Evolutionary conservation across 2,113 vertebrate species (phyloP), one percentile per base, ranked within the genome.

Genomic region (Atherinomorus stipes): DNA sequence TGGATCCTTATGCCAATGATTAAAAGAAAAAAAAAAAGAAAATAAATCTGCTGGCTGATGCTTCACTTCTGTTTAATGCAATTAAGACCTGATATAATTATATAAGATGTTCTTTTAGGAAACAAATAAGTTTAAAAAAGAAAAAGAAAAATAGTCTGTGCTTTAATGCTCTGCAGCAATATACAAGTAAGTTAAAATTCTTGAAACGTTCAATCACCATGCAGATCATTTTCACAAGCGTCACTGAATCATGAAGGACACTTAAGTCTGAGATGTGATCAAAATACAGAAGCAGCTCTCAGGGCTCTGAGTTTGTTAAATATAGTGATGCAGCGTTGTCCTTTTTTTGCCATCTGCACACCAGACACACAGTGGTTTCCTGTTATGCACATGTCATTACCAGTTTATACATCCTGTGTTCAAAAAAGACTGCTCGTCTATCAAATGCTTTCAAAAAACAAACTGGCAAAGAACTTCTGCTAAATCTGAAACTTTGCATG

Each of bases 181-280:
- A 72, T 49, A 64, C 47, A 45, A 53, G 66, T 44, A 61, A 66
- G 85, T 92, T 87, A 73, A 80, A 78, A 89, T 90, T 90, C 85
- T 82, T 80, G 78, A 23, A 82, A 82, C 65, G 87, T 85, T 86
- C 85, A 82, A 64, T 85, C 85, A 83, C 84, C 88, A 89, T 90
- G 88, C 88, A 90, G 78, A 91, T 89, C 63, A 90, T 89, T 91
- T 90, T 85, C 87, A 84, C 60, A 3, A 85, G 87, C 71, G 40
- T 72, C 88, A 66, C 79, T 90, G 90, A 90, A 76, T 90, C 87
- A 90, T 91, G 88, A 90, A 91, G 90, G 90, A 89, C 90, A 90
- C 87, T 90, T 88, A 90, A 88, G 85, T 89, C 81, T 84, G 76
- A 86, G 87, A 88, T 90, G 88, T 90, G 89, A 90, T 89, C 79